Evolutionary conservation across 2,797 vertebrate species (phyloP), one percentile per base, ranked within the genome.

Genomic region (Paratrypauchen microcephalus): DNA sequence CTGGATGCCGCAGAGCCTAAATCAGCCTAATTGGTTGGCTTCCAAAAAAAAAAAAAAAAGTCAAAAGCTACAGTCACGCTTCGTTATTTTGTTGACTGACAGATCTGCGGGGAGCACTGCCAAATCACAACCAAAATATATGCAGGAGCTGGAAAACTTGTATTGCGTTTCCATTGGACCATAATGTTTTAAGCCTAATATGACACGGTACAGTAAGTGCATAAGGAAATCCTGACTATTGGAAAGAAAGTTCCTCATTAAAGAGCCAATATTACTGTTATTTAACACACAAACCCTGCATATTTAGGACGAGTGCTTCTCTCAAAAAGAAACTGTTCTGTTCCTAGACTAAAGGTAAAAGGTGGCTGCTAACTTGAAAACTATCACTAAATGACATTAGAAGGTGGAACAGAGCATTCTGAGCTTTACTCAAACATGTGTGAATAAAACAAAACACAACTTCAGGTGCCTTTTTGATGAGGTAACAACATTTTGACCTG

Each of bases 21-120:
- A 73, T 85, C 81, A 36, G 80, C 75, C 59, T 90, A 91, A 91
- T 90, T 91, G 88, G 79, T 85, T 24, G 15, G 68, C 65, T 77
- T 70, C 83, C 66, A 71, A 65, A 57, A 73, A 80, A 48, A 26
- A 56, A 68, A 73, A 80, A 48, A 26, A 56, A 68, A 73, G 72
- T 8, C 24, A 32, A 80, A 61, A 8, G 47, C 56, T 21, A 60
- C 54, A 16, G 80, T 7, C 54, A 63, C 4, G 5, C 55, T 70
- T 83, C 69, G 73, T 88, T 92, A 83, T 75, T 59, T 63, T 71
- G 60, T 70, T 84, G 78, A 86, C 72, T 84, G 83, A 78, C 85
- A 64, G 2, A n/a, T 76, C 55, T 73, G 70, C 62, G 55, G 24
- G 57, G 36, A 15, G 30, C 23, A 19, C 32, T 26, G 18, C 0